phyloP scores from a whole-genome alignment of 1,140 invertebrate species.

The Euura lappo region DNA sequence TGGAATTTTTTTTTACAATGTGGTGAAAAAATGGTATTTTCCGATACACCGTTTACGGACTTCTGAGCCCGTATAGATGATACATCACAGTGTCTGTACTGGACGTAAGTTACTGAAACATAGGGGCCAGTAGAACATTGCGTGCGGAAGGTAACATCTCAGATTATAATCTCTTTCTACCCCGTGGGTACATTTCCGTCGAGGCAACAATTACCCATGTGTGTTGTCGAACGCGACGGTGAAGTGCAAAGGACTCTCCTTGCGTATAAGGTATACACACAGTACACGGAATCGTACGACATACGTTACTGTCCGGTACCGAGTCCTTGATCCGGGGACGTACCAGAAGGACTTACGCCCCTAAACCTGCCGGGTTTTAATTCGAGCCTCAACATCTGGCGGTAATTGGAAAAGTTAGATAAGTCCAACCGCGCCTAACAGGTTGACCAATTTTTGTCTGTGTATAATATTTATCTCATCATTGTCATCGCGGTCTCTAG shows the following conservation, averaged over 20 bases:
- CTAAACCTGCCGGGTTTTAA: too few relatives aligned
- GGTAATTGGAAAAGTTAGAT: constrained; percentile 45
- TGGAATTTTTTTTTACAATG: too few relatives aligned
- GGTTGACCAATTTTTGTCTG: constrained; percentile 34
- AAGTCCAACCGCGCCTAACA: constrained; percentile 40
- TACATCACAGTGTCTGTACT: neutral
- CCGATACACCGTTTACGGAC: too few relatives aligned
- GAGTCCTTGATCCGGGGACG: neutral
- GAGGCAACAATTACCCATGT: constrained; percentile 44
- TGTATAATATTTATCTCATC: too few relatives aligned
- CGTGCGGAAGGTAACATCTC: constrained; percentile 51
- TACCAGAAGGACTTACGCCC: neutral
- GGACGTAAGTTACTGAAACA: neutral
- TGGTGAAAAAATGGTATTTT: too few relatives aligned
- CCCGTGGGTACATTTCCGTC: constrained; percentile 44
- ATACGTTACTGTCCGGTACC: neutral
- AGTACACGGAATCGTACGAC: neutral
- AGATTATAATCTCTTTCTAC: constrained; percentile 49
- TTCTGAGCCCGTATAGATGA: too few relatives aligned
- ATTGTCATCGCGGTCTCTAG: too few relatives aligned
- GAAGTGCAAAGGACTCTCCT: neutral
- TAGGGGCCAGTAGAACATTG: constrained; percentile 31
- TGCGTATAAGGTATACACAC: neutral
- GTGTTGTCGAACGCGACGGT: neutral
- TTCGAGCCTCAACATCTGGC: constrained; percentile 39